These are phyloP conservation scores for Acridotheres tristis DNA, from an alignment of 2,797 vertebrate genomes.

Conservation along the genomic window DNA sequence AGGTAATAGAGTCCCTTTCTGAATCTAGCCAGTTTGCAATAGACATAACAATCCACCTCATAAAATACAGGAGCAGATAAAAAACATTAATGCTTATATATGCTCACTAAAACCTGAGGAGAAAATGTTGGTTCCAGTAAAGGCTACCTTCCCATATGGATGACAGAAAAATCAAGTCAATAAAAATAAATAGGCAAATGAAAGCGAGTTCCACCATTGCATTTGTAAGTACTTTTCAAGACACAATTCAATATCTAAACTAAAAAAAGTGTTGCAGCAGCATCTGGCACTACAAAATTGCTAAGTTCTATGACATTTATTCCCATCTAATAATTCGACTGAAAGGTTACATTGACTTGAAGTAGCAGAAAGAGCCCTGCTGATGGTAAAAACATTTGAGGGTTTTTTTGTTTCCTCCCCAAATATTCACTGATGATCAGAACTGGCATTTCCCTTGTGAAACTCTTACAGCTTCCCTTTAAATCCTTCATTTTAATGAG, in stretches of 20 bases:
- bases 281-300: background rate
- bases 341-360: background rate
- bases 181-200: background rate
- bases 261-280: background rate
- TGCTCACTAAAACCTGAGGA: background rate
- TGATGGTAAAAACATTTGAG: background rate
- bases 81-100: background rate
- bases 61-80: background rate
- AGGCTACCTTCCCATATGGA: background rate
- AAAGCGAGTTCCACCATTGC: background rate
- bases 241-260: background rate
- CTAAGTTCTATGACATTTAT: background rate
- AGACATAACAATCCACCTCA: background rate
- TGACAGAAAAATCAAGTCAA: background rate
- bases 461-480: background rate
- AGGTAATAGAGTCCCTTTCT: background rate
- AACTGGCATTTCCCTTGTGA: background rate
- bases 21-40: background rate
- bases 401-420: accelerated
- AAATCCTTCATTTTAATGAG: background rate
- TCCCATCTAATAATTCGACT: background rate
- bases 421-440: background rate
- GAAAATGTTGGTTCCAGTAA: background rate
- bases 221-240: background rate
- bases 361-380: background rate